Conservation (phyloP, 2,888 invertebrate genomes). For the Nipponacmea schrenckii region DNA sequence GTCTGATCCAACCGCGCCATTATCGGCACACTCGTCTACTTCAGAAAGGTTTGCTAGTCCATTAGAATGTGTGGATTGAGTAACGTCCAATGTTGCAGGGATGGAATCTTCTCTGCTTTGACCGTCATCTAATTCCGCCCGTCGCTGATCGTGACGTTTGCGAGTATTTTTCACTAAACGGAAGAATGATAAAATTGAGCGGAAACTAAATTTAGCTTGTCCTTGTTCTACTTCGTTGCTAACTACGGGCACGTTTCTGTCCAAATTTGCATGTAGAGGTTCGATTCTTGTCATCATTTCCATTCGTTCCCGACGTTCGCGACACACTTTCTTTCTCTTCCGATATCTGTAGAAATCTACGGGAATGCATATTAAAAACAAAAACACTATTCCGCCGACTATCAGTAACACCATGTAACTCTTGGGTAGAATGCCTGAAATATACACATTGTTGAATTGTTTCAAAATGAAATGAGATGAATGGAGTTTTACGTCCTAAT, state of each 20-base stretch:
- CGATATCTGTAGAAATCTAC: constrained; percentile 35
- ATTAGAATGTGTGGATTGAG: too few species aligned
- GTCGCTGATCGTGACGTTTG: background rate
- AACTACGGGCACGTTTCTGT: background rate
- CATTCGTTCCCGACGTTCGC: constrained; percentile 32
- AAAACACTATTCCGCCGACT: constrained; percentile 30
- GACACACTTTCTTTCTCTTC: constrained; percentile 32
- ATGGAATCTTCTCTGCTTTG: too few species aligned
- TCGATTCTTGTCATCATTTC: constrained; percentile 34
- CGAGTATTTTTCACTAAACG: constrained; percentile 16
- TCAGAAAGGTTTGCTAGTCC: too few species aligned
- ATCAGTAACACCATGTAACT: constrained; percentile 34
- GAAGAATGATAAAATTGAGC: constrained; percentile 21
- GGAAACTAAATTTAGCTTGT: constrained; percentile 13
- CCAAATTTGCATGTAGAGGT: constrained; percentile 29
- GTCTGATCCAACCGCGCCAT: too few species aligned
- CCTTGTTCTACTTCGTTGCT: constrained; percentile 8
- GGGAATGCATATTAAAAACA: constrained; percentile 34
- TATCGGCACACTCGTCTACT: too few species aligned
- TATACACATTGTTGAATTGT: background rate
- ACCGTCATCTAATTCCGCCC: background rate
- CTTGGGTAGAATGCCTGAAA: constrained; percentile 32
- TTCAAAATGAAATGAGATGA: too few species aligned
- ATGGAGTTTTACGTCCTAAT: too few species aligned
- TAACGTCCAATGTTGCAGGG: too few species aligned